Evolutionary conservation across 1,140 invertebrate genomes (phyloP).

Genomic region (Eriosoma lanigerum): DNA sequence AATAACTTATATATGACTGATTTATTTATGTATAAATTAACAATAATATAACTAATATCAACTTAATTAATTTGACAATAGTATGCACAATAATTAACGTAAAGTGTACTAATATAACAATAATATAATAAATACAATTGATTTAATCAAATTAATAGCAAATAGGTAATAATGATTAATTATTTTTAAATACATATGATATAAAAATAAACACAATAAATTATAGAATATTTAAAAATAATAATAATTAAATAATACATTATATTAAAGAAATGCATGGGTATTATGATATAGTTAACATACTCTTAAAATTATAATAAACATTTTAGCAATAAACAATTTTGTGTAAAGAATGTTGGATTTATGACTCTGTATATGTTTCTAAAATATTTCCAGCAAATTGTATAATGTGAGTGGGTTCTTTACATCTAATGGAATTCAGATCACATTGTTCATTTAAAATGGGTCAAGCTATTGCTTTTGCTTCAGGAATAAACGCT

Average conservation of each 20-base stretch:
- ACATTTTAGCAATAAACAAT: conserved; percentile 36
- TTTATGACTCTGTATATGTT: conserved; percentile 24
- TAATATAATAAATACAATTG: conserved; percentile 14
- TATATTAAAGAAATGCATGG: not conserved
- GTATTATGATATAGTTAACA: not conserved
- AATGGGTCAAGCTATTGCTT: conserved; percentile 50
- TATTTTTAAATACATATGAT: conserved; percentile 8
- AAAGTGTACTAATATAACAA: conserved; percentile 43
- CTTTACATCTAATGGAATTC: conserved; percentile 4
- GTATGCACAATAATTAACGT: not conserved
- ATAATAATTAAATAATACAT: conserved; percentile 15
- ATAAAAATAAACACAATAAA: conserved; percentile 41
- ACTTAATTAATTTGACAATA: conserved; percentile 1
- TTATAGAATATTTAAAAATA: conserved; percentile 41
- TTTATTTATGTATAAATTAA: conserved; percentile 37
- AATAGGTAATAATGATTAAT: conserved; percentile 12
- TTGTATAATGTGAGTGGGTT: conserved; percentile 40
- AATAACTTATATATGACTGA: conserved; percentile 19
- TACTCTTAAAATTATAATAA: conserved; percentile 2
- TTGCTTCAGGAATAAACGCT: conserved; percentile 83
- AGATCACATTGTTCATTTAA: not conserved
- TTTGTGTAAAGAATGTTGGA: conserved; percentile 11
- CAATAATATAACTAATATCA: conserved; percentile 42
- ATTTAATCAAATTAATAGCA: conserved; percentile 21
- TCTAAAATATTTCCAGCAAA: conserved; percentile 46